Evolutionary conservation across 2,888 invertebrate species (phyloP).

Genomic region (Harpalus rufipes): DNA sequence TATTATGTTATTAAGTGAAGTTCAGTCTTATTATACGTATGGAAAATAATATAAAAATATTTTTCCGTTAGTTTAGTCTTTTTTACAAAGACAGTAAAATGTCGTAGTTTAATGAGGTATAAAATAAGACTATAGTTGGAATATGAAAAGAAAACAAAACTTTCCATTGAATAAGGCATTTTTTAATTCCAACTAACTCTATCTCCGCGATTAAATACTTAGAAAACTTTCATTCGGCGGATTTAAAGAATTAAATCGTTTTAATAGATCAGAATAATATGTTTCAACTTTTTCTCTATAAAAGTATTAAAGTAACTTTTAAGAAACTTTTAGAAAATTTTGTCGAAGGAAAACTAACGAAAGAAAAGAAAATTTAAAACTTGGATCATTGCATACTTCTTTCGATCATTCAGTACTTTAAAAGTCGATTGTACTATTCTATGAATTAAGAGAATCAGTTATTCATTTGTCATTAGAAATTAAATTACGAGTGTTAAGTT

Average conservation of each 20-base stretch:
- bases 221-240: conserved; percentile 1
- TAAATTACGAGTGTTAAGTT: no score
- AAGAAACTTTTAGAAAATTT: not conserved
- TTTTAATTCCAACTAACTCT: conserved; percentile 16
- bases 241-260: conserved; percentile 38
- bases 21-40: not conserved
- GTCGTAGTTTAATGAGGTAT: not conserved
- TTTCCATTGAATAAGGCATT: conserved; percentile 19
- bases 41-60: not conserved
- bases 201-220: conserved; percentile 2
- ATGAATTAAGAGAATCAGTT: no score
- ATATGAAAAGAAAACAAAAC: not conserved
- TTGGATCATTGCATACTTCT: not conserved
- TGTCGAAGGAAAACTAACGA: not conserved
- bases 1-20: not conserved
- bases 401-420: not conserved
- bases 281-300: conserved; percentile 4
- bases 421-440: no score
- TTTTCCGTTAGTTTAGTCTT: not conserved
- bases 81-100: not conserved
- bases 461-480: no score
- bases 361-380: not conserved
- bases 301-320: not conserved
- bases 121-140: not conserved
- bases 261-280: conserved; percentile 19